These are phyloP conservation scores for Chorisops tibialis DNA, from an alignment of 2,888 invertebrate species.

Conservation along the genomic window DNA sequence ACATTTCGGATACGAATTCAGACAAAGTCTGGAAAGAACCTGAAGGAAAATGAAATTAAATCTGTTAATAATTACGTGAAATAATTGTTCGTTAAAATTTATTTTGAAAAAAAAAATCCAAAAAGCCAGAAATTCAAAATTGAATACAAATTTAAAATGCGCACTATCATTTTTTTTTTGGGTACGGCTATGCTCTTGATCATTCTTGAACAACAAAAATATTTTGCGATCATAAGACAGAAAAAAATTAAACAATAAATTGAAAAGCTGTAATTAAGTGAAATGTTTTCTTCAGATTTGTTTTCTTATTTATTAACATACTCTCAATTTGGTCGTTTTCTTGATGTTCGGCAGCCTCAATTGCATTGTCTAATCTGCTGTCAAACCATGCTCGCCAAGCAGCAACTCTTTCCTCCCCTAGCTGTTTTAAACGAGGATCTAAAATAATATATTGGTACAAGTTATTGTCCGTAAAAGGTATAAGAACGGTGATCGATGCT, in stretches of 20 bases:
- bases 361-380: constrained; percentile 79
- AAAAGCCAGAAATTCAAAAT: not conserved
- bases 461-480: not conserved
- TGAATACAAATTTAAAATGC: not conserved
- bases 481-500: too few species aligned
- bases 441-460: constrained; percentile 35
- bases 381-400: constrained; percentile 78
- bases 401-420: constrained; percentile 66
- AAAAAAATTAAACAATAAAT: not conserved
- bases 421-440: constrained; percentile 79
- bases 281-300: not conserved
- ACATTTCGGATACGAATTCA: constrained; percentile 53
- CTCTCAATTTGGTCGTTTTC: constrained; percentile 51
- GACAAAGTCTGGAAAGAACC: constrained; percentile 51
- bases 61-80: constrained; percentile 14
- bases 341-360: constrained; percentile 68
- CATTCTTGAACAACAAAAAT: constrained; percentile 32
- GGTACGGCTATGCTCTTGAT: constrained; percentile 26
- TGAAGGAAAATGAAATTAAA: constrained; percentile 41
- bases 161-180: not conserved
- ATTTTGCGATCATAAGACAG: constrained; percentile 4
- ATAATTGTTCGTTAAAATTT: not conserved
- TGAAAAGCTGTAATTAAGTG: constrained; percentile 1
- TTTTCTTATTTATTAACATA: constrained; percentile 40
- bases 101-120: not conserved